Percentiles rank a stretch among this genome's conserved stretches.
phyloP scores from a whole-genome alignment of 2,797 vertebrate species.

The Acipenser oxyrinchus region DNA sequence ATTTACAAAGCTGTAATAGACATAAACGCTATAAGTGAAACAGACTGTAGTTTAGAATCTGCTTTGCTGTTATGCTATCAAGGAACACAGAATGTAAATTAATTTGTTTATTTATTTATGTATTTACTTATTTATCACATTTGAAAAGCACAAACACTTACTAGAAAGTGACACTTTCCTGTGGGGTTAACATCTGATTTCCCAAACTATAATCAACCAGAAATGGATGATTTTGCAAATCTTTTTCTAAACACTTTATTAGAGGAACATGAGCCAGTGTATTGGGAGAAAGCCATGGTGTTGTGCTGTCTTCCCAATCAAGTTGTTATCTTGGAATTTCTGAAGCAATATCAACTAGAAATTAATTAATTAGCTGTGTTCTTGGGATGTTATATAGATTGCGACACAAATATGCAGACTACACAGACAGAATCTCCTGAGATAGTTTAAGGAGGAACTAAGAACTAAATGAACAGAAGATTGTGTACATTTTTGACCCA shows the following conservation, averaged over 20 bases:
- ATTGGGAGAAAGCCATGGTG: not conserved
- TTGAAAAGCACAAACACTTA: too few relatives aligned
- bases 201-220: too few relatives aligned
- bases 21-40: too few relatives aligned
- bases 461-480: slow-evolving; percentile 3
- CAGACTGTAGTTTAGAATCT: too few relatives aligned
- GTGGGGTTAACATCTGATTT: too few relatives aligned
- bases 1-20: too few relatives aligned
- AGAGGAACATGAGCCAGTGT: not conserved
- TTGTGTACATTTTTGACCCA: slow-evolving; percentile 3
- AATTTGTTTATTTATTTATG: too few relatives aligned
- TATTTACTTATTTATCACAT: too few relatives aligned
- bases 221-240: not conserved
- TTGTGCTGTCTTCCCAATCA: not conserved
- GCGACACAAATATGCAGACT: slow-evolving; percentile 6
- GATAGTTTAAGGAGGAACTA: slow-evolving; percentile 9
- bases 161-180: too few relatives aligned
- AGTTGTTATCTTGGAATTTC: slow-evolving; percentile 9
- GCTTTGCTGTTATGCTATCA: too few relatives aligned
- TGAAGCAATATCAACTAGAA: slow-evolving; percentile 7
- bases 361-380: slow-evolving; percentile 11
- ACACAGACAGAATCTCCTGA: slow-evolving; percentile 4
- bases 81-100: too few relatives aligned
- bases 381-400: slow-evolving; percentile 7
- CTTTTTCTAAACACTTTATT: not conserved